Base-by-base conservation (phyloP, 2,888 invertebrate genomes). In the Pyrgus malvae region DNA sequence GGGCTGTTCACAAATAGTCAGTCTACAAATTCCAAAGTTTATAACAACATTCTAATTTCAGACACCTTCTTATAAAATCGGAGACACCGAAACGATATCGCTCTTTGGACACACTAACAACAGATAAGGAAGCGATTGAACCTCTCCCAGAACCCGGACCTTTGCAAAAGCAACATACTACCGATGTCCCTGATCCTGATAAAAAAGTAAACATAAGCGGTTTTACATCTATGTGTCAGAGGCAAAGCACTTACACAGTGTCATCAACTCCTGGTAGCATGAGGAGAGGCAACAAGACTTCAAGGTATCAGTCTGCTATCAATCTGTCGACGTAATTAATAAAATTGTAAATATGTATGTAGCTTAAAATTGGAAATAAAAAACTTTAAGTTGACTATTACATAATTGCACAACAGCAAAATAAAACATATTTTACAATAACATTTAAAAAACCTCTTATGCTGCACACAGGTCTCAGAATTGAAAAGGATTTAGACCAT, bases 51-150 rank as follows among this genome's bases (percentile, higher is more conserved):
- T 23, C 6, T 23, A 23, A 23, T 55, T 59, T 51, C 41, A 63
- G 61, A n/a, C 37, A 58, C 2, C 48, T 60, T 3, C 55, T 57
- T 51, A 12, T 66, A 25, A 61, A 63, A 54, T 27, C 58, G 4
- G 86, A 85, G 7, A 88, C 88, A 0, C 85, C 90, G 2, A 80
- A 83, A 1, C 78, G 86, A 0, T 90, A 88, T 60, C 81, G 90
- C 0, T 91, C 91, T 0, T 64, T 91, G 45, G 91, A 91, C 62
- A 83, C 90, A 0, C 69, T 91, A 3, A 86, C 82, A 0, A 66
- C 69, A 0, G 14, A 2, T 0, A 68, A 64, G 9, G 66, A 63
- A 1, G 40, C 40, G 1, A 70, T 73, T 2, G 70, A 72, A 48
- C 70, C 70, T 3, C 56, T 85, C 3, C 85, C 88, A 0, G 65